Percentiles rank a stretch among this genome's conserved stretches.
phyloP scores from a whole-genome alignment of 1,140 invertebrate species.

The Sarcophaga peregrina region DNA sequence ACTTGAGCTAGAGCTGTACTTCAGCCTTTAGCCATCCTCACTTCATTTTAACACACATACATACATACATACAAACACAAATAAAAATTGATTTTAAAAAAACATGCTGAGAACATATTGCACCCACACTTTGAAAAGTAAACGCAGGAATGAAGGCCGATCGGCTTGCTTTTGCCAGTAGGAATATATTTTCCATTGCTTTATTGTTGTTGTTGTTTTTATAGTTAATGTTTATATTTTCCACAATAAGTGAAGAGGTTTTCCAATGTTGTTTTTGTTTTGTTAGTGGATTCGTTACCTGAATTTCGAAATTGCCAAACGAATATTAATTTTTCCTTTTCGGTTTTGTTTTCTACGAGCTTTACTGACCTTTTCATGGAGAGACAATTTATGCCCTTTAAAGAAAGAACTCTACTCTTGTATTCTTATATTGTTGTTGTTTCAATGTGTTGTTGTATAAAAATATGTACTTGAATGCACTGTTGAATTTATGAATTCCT shows the following conservation, averaged over 20 bases:
- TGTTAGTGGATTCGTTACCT: conserved; percentile 16
- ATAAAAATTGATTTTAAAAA: neutral
- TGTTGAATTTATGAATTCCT: neutral
- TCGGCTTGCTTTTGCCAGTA: conserved; percentile 24
- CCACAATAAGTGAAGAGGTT: neutral
- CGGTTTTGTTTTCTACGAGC: neutral
- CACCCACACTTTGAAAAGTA: conserved; percentile 1
- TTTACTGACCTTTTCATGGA: neutral
- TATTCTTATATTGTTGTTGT: neutral
- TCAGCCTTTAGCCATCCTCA: too few relatives aligned
- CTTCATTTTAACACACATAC: too few relatives aligned
- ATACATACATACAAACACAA: neutral
- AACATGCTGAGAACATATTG: conserved; percentile 5
- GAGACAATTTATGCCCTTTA: neutral
- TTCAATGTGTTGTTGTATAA: neutral
- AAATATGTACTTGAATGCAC: neutral
- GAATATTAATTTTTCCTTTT: conserved; percentile 20
- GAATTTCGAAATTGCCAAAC: neutral
- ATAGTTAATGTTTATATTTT: neutral
- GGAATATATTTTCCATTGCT: conserved; percentile 1
- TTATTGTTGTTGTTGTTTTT: neutral
- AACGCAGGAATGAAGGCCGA: neutral
- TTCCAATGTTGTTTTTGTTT: neutral
- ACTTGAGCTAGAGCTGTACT: too few relatives aligned
- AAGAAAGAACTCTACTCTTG: too few relatives aligned